A percentile compares a stretch with the other conserved stretches of the same genome.
Evolutionary conservation across 2,888 invertebrate species (phyloP).

Genomic region (Clistopyga incitator): DNA sequence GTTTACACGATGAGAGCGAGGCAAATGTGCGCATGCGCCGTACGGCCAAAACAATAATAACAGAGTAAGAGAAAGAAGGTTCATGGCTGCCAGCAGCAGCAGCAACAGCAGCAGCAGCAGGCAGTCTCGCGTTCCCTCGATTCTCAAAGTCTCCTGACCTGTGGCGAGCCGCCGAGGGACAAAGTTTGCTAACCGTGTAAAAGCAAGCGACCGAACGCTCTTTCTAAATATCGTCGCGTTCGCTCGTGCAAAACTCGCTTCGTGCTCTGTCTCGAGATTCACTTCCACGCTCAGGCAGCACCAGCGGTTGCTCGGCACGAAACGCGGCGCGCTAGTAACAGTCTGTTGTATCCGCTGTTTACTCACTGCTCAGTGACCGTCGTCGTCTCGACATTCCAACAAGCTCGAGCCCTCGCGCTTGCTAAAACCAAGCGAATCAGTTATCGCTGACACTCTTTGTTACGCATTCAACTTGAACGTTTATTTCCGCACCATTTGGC

Average conservation of each 20-base stretch:
- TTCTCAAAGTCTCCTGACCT: constrained; percentile 8
- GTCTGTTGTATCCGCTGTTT: constrained; percentile 58
- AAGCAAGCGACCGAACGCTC: constrained; percentile 19
- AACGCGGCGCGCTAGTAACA: constrained; percentile 39
- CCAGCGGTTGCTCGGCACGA: background rate
- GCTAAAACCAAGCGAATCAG: background rate
- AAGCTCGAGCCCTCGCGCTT: background rate
- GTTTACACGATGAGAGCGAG: constrained; percentile 80
- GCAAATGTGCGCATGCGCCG: constrained; percentile 80
- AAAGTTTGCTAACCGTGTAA: constrained; percentile 13
- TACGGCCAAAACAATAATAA: constrained; percentile 83
- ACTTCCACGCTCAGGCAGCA: constrained; percentile 5
- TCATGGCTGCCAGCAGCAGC: constrained; percentile 75
- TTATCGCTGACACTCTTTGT: background rate
- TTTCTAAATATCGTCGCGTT: constrained; percentile 13
- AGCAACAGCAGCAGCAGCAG: constrained; percentile 63
- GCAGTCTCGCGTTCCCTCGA: constrained; percentile 33
- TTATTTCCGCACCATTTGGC: background rate
- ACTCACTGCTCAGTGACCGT: constrained; percentile 46
- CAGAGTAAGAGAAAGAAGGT: constrained; percentile 74
- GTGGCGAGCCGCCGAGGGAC: background rate
- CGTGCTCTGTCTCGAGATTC: background rate
- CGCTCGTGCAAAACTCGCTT: background rate
- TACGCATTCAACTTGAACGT: background rate
- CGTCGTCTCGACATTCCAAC: constrained; percentile 59